phyloP scores from a whole-genome alignment of 2,888 invertebrate genomes.

The Seira ritae region DNA sequence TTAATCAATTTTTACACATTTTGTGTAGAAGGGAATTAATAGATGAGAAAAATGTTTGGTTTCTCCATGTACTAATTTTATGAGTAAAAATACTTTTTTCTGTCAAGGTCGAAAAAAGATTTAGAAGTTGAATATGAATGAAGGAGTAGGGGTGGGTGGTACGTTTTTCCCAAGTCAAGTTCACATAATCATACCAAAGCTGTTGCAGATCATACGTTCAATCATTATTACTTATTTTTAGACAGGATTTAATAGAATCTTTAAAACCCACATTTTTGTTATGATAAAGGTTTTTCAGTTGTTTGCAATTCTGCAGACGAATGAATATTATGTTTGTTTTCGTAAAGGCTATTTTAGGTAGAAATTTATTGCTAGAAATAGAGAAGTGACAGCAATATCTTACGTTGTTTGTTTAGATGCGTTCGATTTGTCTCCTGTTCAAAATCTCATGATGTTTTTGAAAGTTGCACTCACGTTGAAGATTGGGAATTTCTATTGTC shows the following conservation, averaged over 20 bases:
- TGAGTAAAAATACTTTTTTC: neutral
- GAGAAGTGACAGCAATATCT: no score
- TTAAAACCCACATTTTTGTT: conserved; percentile 2
- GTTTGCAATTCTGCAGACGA: neutral
- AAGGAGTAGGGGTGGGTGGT: conserved; percentile 28
- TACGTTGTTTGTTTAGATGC: no score
- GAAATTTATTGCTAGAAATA: neutral
- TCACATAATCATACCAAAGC: conserved; percentile 63
- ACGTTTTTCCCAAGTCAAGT: conserved; percentile 60
- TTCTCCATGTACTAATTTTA: neutral
- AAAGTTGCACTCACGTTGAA: neutral
- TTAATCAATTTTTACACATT: neutral
- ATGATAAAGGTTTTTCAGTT: neutral
- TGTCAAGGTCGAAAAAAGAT: no score
- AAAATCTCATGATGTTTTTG: neutral
- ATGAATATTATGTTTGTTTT: neutral
- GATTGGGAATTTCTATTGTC: neutral
- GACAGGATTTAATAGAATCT: conserved; percentile 3
- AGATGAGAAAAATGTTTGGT: neutral
- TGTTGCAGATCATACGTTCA: conserved; percentile 63
- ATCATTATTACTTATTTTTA: conserved; percentile 50
- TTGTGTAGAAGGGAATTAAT: neutral
- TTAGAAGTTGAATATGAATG: neutral
- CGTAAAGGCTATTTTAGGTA: neutral
- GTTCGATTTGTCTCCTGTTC: no score